Conservation (phyloP, 2,797 vertebrate species). For the Labroides dimidiatus region DNA sequence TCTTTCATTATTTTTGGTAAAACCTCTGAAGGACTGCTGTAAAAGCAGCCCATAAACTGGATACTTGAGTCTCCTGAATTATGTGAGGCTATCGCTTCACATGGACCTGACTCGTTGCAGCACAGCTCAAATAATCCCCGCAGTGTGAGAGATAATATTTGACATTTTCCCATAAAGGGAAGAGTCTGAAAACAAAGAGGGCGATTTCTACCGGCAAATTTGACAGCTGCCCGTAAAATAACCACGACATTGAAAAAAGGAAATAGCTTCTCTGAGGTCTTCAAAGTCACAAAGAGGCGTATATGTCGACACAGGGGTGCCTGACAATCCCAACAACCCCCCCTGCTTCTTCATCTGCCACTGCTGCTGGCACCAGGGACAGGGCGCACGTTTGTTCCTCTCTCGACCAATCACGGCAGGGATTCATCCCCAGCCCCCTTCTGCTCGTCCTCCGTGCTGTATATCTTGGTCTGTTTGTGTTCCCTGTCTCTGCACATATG, state of each 20-base stretch:
- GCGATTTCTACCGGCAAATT: slow-evolving; percentile 43
- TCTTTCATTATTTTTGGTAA: slow-evolving; percentile 32
- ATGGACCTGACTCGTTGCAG: slow-evolving; percentile 39
- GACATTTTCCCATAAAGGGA: slow-evolving; percentile 52
- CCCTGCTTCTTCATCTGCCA: slow-evolving; percentile 45
- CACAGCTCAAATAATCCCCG: slow-evolving; percentile 44
- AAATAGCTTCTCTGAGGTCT: slow-evolving; percentile 6
- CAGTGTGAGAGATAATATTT: slow-evolving; percentile 53
- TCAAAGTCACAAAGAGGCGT: slow-evolving; percentile 58
- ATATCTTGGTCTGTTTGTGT: slow-evolving; percentile 9
- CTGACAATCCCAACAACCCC: slow-evolving; percentile 28
- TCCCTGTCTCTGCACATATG: slow-evolving; percentile 21
- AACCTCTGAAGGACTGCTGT: slow-evolving; percentile 30
- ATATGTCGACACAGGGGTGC: slow-evolving; percentile 41
- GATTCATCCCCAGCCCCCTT: slow-evolving; percentile 13
- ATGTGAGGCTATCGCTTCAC: slow-evolving; percentile 47
- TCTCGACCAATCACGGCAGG: slow-evolving; percentile 53
- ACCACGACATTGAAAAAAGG: slow-evolving; percentile 18
- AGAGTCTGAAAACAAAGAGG: slow-evolving; percentile 49
- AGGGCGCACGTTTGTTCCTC: slow-evolving; percentile 52
- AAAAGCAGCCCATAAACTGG: slow-evolving; percentile 38
- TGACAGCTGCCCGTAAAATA: slow-evolving; percentile 55
- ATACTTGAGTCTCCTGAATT: slow-evolving; percentile 38
- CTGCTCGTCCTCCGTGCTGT: slow-evolving; percentile 17
- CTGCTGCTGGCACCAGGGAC: slow-evolving; percentile 53